Conservation (phyloP, 2,113 vertebrate genomes). For the Anser brachyrhynchus region DNA sequence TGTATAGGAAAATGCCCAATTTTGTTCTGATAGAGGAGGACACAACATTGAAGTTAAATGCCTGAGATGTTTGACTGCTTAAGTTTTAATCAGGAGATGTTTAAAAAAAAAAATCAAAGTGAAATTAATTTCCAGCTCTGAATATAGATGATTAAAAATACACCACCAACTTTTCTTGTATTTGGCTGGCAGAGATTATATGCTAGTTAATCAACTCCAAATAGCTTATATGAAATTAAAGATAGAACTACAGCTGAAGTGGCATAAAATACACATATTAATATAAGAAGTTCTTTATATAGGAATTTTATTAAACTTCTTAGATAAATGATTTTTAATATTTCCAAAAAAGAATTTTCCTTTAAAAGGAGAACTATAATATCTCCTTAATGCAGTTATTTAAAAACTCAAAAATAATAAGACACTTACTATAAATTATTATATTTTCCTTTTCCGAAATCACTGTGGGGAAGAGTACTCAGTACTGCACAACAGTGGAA, state of each 20-base stretch:
- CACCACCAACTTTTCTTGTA: conserved; percentile 68
- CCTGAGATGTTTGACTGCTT: conserved; percentile 79
- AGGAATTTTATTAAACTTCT: conserved; percentile 48
- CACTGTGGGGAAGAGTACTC: neutral
- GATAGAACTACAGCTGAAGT: conserved; percentile 45
- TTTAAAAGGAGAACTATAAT: neutral
- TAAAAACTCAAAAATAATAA: neutral
- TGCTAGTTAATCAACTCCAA: conserved; percentile 71
- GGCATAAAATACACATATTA: conserved; percentile 58
- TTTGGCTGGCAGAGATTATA: conserved; percentile 62
- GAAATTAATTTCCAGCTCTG: conserved; percentile 80
- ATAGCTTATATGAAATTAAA: conserved; percentile 69
- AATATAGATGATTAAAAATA: conserved; percentile 83
- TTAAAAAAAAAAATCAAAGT: conserved; percentile 70
- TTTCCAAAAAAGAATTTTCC: neutral
- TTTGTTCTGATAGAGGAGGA: conserved; percentile 80
- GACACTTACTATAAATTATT: neutral
- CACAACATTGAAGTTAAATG: conserved; percentile 84
- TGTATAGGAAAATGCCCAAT: conserved; percentile 82
- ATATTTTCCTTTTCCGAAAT: neutral
- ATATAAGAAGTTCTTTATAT: conserved; percentile 49
- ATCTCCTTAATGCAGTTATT: neutral
- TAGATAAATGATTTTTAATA: conserved; percentile 53
- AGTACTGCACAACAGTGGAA: neutral
- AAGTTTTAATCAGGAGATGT: conserved; percentile 80